Evolutionary conservation across 2,888 invertebrate species (phyloP), one percentile per base, ranked within the genome.

Genomic region (Chymomyza fuscimana): DNA sequence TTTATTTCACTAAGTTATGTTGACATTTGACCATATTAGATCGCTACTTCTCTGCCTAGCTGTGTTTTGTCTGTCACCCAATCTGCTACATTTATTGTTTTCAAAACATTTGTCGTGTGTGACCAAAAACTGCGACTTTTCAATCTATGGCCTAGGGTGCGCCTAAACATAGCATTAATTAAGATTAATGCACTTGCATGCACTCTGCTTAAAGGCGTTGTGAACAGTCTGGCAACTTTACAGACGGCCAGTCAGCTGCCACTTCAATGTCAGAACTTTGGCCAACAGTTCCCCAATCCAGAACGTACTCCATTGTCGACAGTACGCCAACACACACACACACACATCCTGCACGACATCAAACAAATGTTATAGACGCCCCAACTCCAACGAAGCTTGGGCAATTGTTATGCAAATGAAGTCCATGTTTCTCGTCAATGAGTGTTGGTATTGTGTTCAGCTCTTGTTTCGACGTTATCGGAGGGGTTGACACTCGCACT

Each of bases 121-220:
- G 32, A 9, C 32, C 32, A 32, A 32, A 32, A 32, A 0, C 32
- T 32, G 32, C 32, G 32, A 7, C 32, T 4, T 32, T 32, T 32
- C 25, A 25, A 3, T 25, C 4, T 25, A 0, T 4, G 36, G 36
- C 7, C 36, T 10, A 61, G 40, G 61, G 16, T 32, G 46, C n/a
- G 19, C 5, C 19, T 62, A 19, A 36, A 2, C 29, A 32, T 16
- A 54, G 63, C 69, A 72, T 67, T 76, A 74, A 71, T 78, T 66
- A 65, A 69, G 77, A 71, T 77, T 69, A 78, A 78, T 71, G 74
- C 69, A 69, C 60, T 63, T 77, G 67, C 67, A 51, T 25, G 72
- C 72, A 64, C 63, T 62, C 65, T 7, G 7, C 9, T 46, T 46
- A 46, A 12, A 46, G 12, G 40, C 40, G 40, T 46, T 46, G 1